These are phyloP conservation scores for Neuroterus valhalla DNA, from an alignment of 1,140 invertebrate genomes.

Conservation along the genomic window DNA sequence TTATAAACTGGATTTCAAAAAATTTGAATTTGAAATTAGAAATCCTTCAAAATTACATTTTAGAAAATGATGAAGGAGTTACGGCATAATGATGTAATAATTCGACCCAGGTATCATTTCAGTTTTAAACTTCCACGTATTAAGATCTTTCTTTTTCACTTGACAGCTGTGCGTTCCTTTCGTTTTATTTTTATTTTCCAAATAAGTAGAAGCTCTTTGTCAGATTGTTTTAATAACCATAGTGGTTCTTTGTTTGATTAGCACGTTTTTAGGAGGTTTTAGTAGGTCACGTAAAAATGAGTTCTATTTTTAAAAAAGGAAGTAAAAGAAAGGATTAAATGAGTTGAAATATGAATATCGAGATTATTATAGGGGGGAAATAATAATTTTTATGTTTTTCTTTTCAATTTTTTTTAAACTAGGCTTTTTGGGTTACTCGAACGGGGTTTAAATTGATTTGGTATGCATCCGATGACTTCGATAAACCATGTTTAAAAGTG, in stretches of 20 bases:
- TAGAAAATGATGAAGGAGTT: not conserved
- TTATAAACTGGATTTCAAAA: no score
- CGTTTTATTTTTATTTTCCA: not conserved
- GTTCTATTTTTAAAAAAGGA: not conserved
- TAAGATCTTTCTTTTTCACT: not conserved
- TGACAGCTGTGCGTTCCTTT: not conserved
- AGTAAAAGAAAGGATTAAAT: slow-evolving; percentile 11
- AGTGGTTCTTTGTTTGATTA: slow-evolving; percentile 20
- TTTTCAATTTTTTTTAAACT: not conserved
- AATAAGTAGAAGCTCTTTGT: slow-evolving; percentile 15
- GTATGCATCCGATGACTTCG: not conserved
- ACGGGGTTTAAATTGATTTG: no score
- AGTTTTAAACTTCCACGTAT: not conserved
- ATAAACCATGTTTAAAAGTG: slow-evolving; percentile 1
- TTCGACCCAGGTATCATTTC: not conserved
- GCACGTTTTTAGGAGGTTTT: slow-evolving; percentile 16
- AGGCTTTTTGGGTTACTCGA: no score
- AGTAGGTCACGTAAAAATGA: slow-evolving; percentile 20
- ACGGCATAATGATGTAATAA: not conserved
- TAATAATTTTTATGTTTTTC: not conserved
- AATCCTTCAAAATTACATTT: not conserved
- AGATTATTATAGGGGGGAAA: not conserved
- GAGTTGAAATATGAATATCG: not conserved
- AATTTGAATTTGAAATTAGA: not conserved
- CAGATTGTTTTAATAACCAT: slow-evolving; percentile 12